These are phyloP conservation scores for Lasioglossum lativentre DNA, from an alignment of 2,888 invertebrate genomes.

Conservation along the genomic window DNA sequence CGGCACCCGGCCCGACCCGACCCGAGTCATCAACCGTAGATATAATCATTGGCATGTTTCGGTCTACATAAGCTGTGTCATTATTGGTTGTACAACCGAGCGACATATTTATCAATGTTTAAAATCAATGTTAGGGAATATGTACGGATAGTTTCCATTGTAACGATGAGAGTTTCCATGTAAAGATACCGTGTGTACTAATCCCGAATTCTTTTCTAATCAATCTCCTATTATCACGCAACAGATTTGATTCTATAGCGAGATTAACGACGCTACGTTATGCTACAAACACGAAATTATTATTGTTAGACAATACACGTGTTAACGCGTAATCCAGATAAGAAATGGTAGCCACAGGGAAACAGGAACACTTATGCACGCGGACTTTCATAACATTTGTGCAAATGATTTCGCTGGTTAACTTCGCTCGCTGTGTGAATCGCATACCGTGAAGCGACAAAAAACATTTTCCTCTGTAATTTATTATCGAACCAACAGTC, in stretches of 20 bases:
- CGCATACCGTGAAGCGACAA: conserved; percentile 36
- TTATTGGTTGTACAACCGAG: not conserved
- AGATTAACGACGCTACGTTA: not conserved
- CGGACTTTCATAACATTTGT: conserved; percentile 12
- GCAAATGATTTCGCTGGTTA: conserved; percentile 22
- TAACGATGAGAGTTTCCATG: too few relatives aligned
- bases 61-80: not conserved
- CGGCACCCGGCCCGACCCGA: too few relatives aligned
- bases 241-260: not conserved
- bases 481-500: conserved; percentile 56
- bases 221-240: not conserved
- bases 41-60: not conserved
- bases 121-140: not conserved
- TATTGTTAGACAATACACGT: not conserved
- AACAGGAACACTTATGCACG: not conserved
- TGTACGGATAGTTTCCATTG: not conserved
- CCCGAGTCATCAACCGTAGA: too few relatives aligned
- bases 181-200: not conserved
- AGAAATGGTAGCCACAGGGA: not conserved
- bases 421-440: conserved; percentile 6
- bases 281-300: not conserved
- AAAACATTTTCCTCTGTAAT: conserved; percentile 45
- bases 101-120: not conserved
- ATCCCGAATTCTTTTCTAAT: not conserved
- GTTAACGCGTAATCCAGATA: conserved; percentile 10